phyloP scores from a whole-genome alignment of 2,113 vertebrate species.

The Lepidothrix coronata region DNA sequence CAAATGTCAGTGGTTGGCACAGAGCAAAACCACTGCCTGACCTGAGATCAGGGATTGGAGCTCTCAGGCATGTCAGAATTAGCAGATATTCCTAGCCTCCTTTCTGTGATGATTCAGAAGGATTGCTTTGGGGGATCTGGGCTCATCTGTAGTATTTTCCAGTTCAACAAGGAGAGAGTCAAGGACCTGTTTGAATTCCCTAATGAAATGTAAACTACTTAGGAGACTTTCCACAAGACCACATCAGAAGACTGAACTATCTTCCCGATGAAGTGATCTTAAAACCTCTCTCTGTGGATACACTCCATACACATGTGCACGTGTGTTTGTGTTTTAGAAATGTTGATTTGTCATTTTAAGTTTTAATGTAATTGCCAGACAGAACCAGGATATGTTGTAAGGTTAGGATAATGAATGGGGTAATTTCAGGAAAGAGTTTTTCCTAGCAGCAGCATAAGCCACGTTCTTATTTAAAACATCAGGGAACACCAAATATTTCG shows the following conservation, averaged over 20 bases:
- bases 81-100: not conserved
- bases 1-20: not conserved
- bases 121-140: not conserved
- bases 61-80: not conserved
- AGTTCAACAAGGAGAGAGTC: not conserved
- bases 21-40: constrained; percentile 11
- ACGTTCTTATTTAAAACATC: not conserved
- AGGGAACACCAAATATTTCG: not conserved
- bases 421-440: not conserved
- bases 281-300: not conserved
- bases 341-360: not conserved
- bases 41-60: not conserved
- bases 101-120: not conserved
- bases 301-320: rapidly evolving
- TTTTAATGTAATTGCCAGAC: not conserved
- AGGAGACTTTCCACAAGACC: not conserved
- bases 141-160: not conserved
- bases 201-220: not conserved
- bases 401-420: not conserved
- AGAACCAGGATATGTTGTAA: not conserved
- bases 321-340: not conserved
- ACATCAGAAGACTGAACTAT: not conserved
- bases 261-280: not conserved
- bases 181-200: not conserved
- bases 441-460: not conserved